Evolutionary conservation across 1,140 invertebrate genomes (phyloP).

Genomic region (Trachymyrmex cornetzi): DNA sequence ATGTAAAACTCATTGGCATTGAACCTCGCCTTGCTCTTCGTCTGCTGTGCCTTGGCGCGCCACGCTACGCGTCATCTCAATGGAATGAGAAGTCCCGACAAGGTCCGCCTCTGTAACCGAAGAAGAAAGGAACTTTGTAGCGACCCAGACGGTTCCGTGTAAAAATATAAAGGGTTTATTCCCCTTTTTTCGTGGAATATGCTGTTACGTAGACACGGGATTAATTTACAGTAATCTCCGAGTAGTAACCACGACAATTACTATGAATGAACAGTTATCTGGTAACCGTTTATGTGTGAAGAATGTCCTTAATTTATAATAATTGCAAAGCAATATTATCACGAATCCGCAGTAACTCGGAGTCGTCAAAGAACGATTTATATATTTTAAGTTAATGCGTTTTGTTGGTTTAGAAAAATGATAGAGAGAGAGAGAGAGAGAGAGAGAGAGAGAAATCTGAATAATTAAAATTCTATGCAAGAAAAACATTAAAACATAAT

Average conservation of each 20-base stretch:
- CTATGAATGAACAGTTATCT: neutral
- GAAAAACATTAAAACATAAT: neutral
- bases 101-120: constrained; percentile 76
- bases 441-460: neutral
- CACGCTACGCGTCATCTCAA: constrained; percentile 73
- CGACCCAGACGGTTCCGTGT: neutral
- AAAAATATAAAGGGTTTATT: neutral
- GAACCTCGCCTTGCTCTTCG: constrained; percentile 49
- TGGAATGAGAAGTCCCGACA: constrained; percentile 80
- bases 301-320: constrained; percentile 25
- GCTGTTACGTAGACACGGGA: neutral
- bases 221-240: constrained; percentile 18
- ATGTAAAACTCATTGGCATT: constrained; percentile 52
- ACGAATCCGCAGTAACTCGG: neutral
- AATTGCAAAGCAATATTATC: neutral
- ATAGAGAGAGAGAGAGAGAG: neutral
- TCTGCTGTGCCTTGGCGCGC: constrained; percentile 22
- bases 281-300: constrained; percentile 6
- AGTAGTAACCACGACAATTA: neutral
- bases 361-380: neutral
- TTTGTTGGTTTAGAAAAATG: constrained; percentile 1
- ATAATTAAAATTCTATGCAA: neutral
- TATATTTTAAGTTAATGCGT: neutral
- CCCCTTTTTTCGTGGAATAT: neutral
- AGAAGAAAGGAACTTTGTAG: constrained; percentile 34